Conservation (phyloP, 2,113 vertebrate genomes). For the Bambusicola thoracicus region DNA sequence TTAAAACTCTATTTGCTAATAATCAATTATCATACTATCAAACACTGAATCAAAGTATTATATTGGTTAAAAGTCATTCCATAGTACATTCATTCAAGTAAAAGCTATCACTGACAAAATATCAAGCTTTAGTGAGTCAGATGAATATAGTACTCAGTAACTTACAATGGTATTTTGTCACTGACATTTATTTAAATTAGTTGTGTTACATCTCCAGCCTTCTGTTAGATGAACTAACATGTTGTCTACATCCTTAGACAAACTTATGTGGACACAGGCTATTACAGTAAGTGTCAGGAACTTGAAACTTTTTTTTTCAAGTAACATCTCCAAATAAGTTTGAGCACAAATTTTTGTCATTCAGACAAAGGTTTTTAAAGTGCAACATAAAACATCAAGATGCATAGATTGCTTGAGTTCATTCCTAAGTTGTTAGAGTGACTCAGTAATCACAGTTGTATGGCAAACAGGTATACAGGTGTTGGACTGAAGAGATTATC, state of each 20-base stretch:
- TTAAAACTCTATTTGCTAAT: neutral
- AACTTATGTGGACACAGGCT: neutral
- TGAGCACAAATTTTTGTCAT: neutral
- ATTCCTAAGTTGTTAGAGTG: neutral
- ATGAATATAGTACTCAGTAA: neutral
- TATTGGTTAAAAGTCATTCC: neutral
- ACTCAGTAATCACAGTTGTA: neutral
- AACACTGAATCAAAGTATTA: neutral
- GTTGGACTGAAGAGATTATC: too few species aligned
- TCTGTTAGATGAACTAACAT: neutral
- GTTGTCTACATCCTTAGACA: neutral
- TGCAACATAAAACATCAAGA: neutral
- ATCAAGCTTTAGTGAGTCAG: neutral
- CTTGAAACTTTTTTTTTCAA: neutral
- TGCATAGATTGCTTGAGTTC: neutral
- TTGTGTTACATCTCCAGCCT: neutral
- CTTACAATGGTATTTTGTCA: neutral
- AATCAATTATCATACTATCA: neutral
- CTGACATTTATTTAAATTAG: neutral
- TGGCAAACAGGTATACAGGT: too few species aligned
- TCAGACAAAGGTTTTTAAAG: neutral
- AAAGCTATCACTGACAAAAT: neutral
- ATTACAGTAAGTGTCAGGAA: neutral
- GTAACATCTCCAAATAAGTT: neutral
- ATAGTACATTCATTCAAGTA: neutral